Evolutionary conservation across 2,888 invertebrate genomes (phyloP), one percentile per base, ranked within the genome.

Genomic region (Eupeodes luniger): DNA sequence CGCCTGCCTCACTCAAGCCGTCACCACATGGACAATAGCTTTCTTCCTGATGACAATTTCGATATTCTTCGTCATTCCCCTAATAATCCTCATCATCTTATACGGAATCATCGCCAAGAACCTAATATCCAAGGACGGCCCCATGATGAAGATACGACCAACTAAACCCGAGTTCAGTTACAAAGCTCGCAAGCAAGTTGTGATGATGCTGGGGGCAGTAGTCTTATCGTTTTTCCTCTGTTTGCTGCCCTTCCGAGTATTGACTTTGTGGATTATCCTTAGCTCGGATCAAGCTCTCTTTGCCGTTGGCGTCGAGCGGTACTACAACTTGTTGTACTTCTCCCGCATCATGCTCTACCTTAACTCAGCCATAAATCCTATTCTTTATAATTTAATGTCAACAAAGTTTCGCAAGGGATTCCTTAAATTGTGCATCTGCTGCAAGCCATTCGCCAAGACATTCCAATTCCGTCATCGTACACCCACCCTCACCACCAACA

Each of bases 361-460:
- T 87, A 98, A 98, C 93, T 98, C 98, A 5, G 98, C 98, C 57
- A 95, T 98, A 90, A 98, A 98, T 93, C 98, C 98, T 0, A 96
- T 98, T 90, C 94, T 98, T n/a, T 98, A 98, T 92, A 98, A 98
- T 92, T 94, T 98, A 89, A 97, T 98, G 96, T 98, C 97, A 59
- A 97, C 97, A 4, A 98, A 98, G 94, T 98, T 98, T 92, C 95
- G 98, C 4, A 95, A 96, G 79, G 97, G 97, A 0, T 97, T 97
- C 91, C 94, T 96, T 79, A 95, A 95, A 91, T 94, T 97, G 0
- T 96, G 96, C 91, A 95, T 95, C 59, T 94, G 95, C 90, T 77
- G 92, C 91, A 19, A 90, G 90, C 66, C 85, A 90, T 69, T 89
- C 53, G 72, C 88, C 36, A 70, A 83, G 51, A 79, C 88, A 83